Conservation (phyloP, 2,888 invertebrate species). For the Neria commutata region DNA sequence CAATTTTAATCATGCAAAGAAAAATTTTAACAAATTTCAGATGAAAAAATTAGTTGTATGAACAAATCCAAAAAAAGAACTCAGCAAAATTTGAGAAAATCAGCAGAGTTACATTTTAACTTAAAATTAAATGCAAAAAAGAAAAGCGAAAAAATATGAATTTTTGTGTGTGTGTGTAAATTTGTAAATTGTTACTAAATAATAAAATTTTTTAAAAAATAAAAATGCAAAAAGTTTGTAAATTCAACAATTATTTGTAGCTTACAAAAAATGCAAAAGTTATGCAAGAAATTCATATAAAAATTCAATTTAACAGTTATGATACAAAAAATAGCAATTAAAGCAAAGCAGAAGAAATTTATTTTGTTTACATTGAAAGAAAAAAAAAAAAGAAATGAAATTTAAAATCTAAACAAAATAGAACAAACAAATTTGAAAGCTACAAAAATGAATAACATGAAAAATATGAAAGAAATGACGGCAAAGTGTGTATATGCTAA, state of each 20-base stretch:
- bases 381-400: conserved; percentile 19
- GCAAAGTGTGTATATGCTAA: conserved; percentile 15
- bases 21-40: too few species aligned
- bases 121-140: conserved; percentile 1
- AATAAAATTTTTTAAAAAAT: conserved; percentile 24
- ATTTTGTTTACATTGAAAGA: conserved; percentile 31
- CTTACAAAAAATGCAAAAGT: conserved; percentile 5
- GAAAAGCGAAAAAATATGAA: conserved; percentile 20
- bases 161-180: too few species aligned
- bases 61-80: conserved; percentile 3
- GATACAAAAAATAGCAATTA: conserved; percentile 8
- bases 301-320: conserved; percentile 2
- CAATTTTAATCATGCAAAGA: too few species aligned
- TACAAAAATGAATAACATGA: conserved; percentile 10
- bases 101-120: conserved; percentile 3
- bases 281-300: conserved; percentile 10
- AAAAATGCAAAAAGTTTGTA: conserved; percentile 15
- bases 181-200: too few species aligned
- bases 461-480: conserved; percentile 4
- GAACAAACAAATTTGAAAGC: conserved; percentile 19
- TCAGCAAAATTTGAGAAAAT: conserved; percentile 5
- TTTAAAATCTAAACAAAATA: conserved; percentile 33
- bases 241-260: conserved; percentile 20
- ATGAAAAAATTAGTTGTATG: background rate
- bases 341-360: conserved; percentile 10